phyloP scores from a whole-genome alignment of 2,113 vertebrate species.

The Hemibagrus wyckioides region DNA sequence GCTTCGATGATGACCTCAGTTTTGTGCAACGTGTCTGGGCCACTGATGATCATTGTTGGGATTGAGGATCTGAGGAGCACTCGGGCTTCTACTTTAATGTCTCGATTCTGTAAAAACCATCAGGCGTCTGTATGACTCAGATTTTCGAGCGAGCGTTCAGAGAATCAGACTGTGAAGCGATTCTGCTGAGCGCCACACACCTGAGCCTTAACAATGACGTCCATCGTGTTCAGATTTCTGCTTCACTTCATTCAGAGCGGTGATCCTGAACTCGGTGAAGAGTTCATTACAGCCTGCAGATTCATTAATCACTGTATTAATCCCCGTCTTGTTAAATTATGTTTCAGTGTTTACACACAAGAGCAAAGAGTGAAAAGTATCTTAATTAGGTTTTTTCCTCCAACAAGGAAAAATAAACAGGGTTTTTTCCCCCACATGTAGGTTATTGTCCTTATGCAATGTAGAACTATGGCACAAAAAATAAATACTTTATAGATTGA shows the following conservation, averaged over 20 bases:
- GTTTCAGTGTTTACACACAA: neutral
- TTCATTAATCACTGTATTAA: constrained; percentile 4
- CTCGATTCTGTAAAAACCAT: too few relatives aligned
- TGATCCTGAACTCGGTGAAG: neutral
- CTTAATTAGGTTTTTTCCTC: too few relatives aligned
- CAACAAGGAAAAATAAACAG: too few relatives aligned
- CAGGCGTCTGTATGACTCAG: neutral
- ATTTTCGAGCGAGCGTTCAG: neutral
- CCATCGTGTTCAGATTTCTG: neutral
- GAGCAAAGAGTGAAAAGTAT: neutral
- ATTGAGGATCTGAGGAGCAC: too few relatives aligned
- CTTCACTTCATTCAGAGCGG: neutral
- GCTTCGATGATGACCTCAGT: neutral
- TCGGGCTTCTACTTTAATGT: neutral
- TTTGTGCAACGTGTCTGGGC: constrained; percentile 30
- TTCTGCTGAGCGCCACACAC: neutral
- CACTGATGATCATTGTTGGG: constrained; percentile 12
- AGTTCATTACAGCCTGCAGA: neutral
- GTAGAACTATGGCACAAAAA: too few relatives aligned
- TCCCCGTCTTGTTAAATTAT: neutral
- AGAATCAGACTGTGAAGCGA: neutral
- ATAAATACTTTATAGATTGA: too few relatives aligned
- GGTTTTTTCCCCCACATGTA: too few relatives aligned
- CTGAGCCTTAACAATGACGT: neutral
- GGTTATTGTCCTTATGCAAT: too few relatives aligned